phyloP scores from a whole-genome alignment of 2,113 vertebrate genomes.

The Microtus pennsylvanicus region DNA sequence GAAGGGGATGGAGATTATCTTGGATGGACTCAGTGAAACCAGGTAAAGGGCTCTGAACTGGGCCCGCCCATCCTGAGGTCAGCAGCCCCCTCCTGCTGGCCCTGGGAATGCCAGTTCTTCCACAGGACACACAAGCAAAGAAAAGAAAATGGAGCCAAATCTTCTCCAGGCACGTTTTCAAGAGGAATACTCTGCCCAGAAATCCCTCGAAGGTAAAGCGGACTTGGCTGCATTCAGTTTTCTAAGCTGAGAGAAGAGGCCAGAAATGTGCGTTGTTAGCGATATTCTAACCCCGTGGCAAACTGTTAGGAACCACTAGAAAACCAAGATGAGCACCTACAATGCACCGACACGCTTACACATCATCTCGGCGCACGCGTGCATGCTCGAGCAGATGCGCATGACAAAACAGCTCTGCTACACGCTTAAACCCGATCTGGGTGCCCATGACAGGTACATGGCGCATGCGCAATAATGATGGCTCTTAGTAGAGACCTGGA shows the following conservation, averaged over 20 bases:
- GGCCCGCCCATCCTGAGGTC: neutral
- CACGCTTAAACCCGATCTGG: neutral
- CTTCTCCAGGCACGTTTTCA: neutral
- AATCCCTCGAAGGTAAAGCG: neutral
- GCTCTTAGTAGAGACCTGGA: neutral
- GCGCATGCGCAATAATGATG: neutral
- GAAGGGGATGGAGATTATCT: neutral
- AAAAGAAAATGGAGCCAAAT: neutral
- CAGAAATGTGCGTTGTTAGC: neutral
- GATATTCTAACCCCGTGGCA: neutral
- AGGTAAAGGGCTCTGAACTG: neutral
- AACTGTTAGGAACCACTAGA: neutral
- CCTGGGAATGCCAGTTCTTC: neutral
- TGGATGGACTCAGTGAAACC: neutral
- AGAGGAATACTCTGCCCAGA: neutral
- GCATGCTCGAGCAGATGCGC: no score
- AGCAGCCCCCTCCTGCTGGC: neutral
- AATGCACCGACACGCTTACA: rapidly evolving
- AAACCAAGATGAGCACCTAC: neutral
- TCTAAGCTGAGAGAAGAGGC: neutral
- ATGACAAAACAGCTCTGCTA: neutral
- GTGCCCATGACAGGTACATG: neutral
- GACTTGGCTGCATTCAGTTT: neutral
- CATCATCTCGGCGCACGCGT: no score
- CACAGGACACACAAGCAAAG: neutral